Conservation (phyloP, 2,888 invertebrate genomes). For the Rambutsinella grinnellia region DNA sequence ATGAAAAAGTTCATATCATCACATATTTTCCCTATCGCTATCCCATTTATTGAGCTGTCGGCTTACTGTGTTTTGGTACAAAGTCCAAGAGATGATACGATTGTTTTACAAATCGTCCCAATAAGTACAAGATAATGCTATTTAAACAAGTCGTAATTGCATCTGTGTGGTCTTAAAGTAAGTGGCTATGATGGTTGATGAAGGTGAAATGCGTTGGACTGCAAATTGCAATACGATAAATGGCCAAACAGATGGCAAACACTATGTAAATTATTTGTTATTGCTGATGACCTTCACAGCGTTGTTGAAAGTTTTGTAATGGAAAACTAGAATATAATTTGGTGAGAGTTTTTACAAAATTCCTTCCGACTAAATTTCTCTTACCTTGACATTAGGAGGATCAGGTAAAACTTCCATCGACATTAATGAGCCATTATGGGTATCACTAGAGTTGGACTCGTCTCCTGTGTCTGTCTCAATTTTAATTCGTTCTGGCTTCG, state of each 20-base stretch:
- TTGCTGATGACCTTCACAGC: constrained; percentile 30
- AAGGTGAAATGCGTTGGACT: not conserved
- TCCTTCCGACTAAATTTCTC: not conserved
- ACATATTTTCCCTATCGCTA: too few relatives aligned
- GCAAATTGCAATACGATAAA: too few relatives aligned
- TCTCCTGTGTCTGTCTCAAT: constrained; percentile 32
- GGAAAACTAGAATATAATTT: too few relatives aligned
- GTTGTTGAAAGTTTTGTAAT: too few relatives aligned
- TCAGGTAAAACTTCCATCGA: constrained; percentile 64
- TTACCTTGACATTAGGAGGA: constrained; percentile 59
- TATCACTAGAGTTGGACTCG: constrained; percentile 32
- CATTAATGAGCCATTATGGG: constrained; percentile 45
- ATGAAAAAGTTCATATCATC: too few relatives aligned
- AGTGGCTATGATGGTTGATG: too few relatives aligned
- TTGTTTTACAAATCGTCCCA: not conserved
- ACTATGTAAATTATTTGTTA: not conserved
- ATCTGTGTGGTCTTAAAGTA: not conserved
- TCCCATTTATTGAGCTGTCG: too few relatives aligned
- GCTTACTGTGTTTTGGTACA: constrained; percentile 35
- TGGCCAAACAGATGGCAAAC: too few relatives aligned
- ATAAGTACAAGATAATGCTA: not conserved
- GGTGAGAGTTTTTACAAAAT: too few relatives aligned
- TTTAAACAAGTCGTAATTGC: not conserved
- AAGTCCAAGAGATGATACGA: constrained; percentile 5
- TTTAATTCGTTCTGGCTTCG: constrained; percentile 25